phyloP scores from a whole-genome alignment of 2,797 vertebrate species.

The Balearica regulorum region DNA sequence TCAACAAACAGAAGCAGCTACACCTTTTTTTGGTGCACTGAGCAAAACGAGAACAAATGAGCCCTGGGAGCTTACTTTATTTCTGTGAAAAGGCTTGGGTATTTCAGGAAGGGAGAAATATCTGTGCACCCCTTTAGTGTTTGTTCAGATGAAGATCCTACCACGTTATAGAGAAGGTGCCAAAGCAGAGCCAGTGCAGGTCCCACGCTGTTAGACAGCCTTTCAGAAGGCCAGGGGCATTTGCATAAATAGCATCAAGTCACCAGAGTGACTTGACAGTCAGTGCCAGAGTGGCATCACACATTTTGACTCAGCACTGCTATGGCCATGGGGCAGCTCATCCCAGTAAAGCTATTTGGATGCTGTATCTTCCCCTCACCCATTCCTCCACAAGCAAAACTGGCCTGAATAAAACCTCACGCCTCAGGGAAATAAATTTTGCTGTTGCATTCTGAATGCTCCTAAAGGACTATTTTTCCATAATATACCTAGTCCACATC shows the following conservation, averaged over 20 bases:
- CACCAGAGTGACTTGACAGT: not conserved
- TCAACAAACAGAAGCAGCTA: not conserved
- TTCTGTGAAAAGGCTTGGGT: not conserved
- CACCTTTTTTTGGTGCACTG: not conserved
- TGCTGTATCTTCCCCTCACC: not conserved
- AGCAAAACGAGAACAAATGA: not conserved
- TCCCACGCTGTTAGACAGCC: not conserved
- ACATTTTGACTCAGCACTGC: not conserved
- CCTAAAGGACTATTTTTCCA: not conserved
- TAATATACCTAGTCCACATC: not conserved
- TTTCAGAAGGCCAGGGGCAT: not conserved
- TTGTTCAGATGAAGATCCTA: not conserved
- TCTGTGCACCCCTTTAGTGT: not conserved
- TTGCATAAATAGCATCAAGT: not conserved
- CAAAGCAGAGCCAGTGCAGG: rapidly evolving
- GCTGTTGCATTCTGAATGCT: not conserved
- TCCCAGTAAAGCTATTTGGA: not conserved
- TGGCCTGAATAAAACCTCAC: not conserved
- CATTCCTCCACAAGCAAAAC: not conserved
- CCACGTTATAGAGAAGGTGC: rapidly evolving
- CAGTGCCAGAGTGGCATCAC: not conserved
- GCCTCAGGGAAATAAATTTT: not conserved
- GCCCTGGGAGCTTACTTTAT: not conserved
- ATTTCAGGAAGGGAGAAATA: not conserved
- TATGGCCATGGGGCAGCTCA: not conserved